Base-by-base conservation (phyloP, 2,113 vertebrate genomes). In the Hymenochirus boettgeri region DNA sequence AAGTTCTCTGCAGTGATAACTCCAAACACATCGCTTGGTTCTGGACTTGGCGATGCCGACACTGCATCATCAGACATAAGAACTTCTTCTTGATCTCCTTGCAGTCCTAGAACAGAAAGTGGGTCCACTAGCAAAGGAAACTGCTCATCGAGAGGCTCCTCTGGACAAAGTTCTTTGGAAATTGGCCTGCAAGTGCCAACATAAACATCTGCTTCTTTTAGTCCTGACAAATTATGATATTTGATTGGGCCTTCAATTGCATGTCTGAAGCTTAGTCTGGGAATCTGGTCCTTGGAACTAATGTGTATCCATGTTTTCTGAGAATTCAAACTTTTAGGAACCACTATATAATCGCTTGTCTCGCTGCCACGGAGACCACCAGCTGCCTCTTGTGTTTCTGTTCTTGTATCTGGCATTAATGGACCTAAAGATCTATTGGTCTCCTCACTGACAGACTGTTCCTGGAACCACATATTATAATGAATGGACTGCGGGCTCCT, bases 81-180 rank as follows among this genome's bases (percentile, higher is more conserved):
- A 5, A 73, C 83, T 51, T 71, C 77, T 52, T 56, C 77, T 31
- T 80, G 86, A 53, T 83, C 83, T 65, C 85, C 90, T 21, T 90
- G 88, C 72, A 93, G 57, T 45, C 89, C 87, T 80, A 96, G 82
- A 70, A 88, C 83, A 65, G 92, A 93, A 76, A 96, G 86, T 81
- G 90, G 91, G 73, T 92, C 89, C 74, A 95, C 79, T 61, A 92
- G 88, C 53, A 91, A 87, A 65, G 88, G 85, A 35, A 93, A 86
- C 51, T 71, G 71, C 22, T 74, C 76, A 4, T 73, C 59, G 1
- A 37, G 13, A 15, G 9, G 26, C 33, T 27, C 35, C 52, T 18
- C 48, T 19, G 39, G 59, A 24, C 5, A 23, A 8, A 18, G 21
- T 21, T 25, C n/a, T 7, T 53, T 27, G 2, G 52, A 19, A 17